phyloP scores from a whole-genome alignment of 2,888 invertebrate genomes.

The Drosophila ustulata region DNA sequence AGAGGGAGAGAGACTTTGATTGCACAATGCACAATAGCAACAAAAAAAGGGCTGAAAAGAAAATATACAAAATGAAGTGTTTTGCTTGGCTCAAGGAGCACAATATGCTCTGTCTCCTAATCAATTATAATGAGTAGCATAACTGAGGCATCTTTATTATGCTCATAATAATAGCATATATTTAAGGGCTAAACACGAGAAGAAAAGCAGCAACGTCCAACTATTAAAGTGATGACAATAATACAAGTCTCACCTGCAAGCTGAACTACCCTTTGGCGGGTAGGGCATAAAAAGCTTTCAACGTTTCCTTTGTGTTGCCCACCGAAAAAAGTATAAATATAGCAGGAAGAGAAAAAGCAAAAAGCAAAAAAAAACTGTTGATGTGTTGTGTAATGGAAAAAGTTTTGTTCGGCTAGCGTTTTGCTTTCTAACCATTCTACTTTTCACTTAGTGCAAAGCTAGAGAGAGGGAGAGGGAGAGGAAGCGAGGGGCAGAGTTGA shows the following conservation, averaged over 20 bases:
- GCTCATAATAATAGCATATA: not conserved
- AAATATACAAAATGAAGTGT: conserved; percentile 40
- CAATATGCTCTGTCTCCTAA: conserved; percentile 32
- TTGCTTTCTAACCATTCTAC: conserved; percentile 74
- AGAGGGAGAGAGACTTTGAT: conserved; percentile 23
- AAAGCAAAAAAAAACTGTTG: conserved; percentile 64
- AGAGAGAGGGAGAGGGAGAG: not conserved
- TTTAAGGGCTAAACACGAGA: not conserved
- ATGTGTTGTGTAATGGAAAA: conserved; percentile 78
- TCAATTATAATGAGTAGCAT: conserved; percentile 36
- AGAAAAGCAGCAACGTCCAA: not conserved
- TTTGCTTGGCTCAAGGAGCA: conserved; percentile 26
- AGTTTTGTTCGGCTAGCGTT: conserved; percentile 76
- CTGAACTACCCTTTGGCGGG: conserved; percentile 54
- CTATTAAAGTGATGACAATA: not conserved
- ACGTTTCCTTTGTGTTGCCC: conserved; percentile 71
- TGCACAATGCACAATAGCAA: conserved; percentile 45
- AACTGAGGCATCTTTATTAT: conserved; percentile 18
- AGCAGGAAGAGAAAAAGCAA: conserved; percentile 34
- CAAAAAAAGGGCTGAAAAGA: conserved; percentile 12
- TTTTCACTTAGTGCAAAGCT: conserved; percentile 64
- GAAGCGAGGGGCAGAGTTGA: conserved; percentile 1
- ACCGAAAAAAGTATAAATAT: conserved; percentile 60
- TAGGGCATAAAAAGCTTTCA: conserved; percentile 75
- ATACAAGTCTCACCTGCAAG: conserved; percentile 9